Base-by-base conservation (phyloP, 2,797 vertebrate genomes). In the Rousettus madagascariensis region DNA sequence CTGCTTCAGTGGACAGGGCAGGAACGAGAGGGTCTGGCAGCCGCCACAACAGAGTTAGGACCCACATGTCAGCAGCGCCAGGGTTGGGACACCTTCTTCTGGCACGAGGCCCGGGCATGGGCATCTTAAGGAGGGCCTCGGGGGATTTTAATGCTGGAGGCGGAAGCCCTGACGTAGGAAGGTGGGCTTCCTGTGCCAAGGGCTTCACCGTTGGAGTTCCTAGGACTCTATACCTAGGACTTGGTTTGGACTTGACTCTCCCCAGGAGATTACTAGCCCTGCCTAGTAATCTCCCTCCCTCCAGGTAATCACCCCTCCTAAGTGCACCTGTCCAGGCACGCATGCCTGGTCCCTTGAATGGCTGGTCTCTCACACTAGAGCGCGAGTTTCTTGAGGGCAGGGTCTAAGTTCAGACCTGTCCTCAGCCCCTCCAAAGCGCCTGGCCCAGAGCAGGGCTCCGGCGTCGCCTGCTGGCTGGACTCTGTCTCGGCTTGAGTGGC, bases 381-480 rank as follows among this genome's bases (percentile, higher is more conserved):
- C 22, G 2, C 22, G 38, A 16, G 33, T 16, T 28, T 49, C 79
- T 11, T 61, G 55, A 61, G 53, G 53, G 10, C 15, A 75, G 36
- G 57, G 36, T 49, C 59, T 17, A 15, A 0, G 38, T 43, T 41
- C 51, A 22, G 4, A 53, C 4, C 20, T 26, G 30, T 28, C 28
- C 78, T 20, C 30, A 3, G 6, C 8, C 30, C 16, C 75, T 33
- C 1, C 19, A 41, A 38, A 75, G 65, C 6, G 0, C 41, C 10
- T 9, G 65, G 13, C 28, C 28, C 2, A 3, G 0, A 30, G 55
- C 26, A 24, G 36, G 41, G 41, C 59, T 55, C 36, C 8, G 3
- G 0, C 3, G 11, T 2, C 30, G 1, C 36, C 5, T 3, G 55
- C 2, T 16, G n/a, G 46, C 41, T 26, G 19, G 6, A 2, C 0